Base-by-base conservation (phyloP, 35 echinoderm and acorn worm genomes). In the Diadema setosum region DNA sequence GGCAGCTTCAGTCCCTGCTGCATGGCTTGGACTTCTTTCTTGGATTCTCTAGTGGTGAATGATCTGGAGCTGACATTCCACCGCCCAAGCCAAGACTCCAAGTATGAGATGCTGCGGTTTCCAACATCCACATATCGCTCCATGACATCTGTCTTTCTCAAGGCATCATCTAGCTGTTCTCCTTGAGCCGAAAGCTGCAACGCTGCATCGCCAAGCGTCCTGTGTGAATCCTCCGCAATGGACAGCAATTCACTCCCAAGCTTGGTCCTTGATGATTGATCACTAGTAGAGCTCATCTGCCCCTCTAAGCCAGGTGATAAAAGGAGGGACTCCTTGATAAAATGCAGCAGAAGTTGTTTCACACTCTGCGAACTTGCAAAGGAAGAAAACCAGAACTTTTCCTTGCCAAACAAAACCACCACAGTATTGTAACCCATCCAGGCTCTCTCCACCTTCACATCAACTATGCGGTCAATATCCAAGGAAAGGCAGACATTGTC, bases 381-480 rank as follows among this genome's bases (percentile, higher is more conserved):
- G 17, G 73, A 78, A 25, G 73, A 78, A 21, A 78, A 78, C 73
- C 73, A 78, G 73, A 78, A 41, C 40, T 78, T 78, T 11, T 36
- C 44, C 44, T 34, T 35, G 29, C 73, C 73, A 2, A 44, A 33
- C 35, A 78, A 44, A 31, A 78, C 73, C 2, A 78, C 73, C 73
- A 78, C 29, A 25, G 33, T 35, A n/a, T 78, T 78, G 73, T 78
- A 78, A 16, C 39, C 73, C 33, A 41, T 39, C 73, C 73, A 78
- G 3, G 73, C 73, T 11, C 73, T 78, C 20, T 78, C 73, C 25
- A 78, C 11, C 20, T 78, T 78, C 18, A 78, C 39, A 44, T 78
- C 73, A 6, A 41, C 25, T 3, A 78, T 78, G 5, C 34, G 44
- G 1, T 78, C 73, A 8, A 78, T 21, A n/a, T 78, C 73, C 44